These are phyloP conservation scores for Crioceris asparagi DNA, from an alignment of 2,888 invertebrate genomes.

Conservation along the genomic window DNA sequence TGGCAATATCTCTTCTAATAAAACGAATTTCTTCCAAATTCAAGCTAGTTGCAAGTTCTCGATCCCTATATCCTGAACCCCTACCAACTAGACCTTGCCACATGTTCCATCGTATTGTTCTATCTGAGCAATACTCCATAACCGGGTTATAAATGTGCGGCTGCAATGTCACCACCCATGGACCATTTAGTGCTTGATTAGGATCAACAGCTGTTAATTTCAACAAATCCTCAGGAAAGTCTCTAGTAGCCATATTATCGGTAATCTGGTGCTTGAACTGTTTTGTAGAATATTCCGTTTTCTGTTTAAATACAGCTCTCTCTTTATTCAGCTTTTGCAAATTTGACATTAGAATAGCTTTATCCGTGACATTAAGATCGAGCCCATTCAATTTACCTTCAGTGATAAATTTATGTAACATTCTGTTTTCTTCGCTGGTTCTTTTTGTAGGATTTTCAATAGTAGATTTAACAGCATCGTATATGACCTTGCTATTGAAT, in stretches of 20 bases:
- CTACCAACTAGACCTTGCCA: slow-evolving; percentile 72
- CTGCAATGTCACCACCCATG: slow-evolving; percentile 75
- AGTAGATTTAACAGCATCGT: slow-evolving; percentile 51
- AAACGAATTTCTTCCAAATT: slow-evolving; percentile 68
- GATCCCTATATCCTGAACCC: slow-evolving; percentile 55
- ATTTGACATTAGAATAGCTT: slow-evolving; percentile 44
- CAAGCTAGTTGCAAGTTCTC: slow-evolving; percentile 56
- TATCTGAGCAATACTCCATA: slow-evolving; percentile 75
- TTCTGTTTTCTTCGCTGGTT: slow-evolving; percentile 53
- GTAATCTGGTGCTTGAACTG: slow-evolving; percentile 56
- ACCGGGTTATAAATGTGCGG: slow-evolving; percentile 63
- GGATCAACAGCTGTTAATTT: slow-evolving; percentile 54
- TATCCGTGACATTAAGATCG: slow-evolving; percentile 47
- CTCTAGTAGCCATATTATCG: slow-evolving; percentile 54
- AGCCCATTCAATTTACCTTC: slow-evolving; percentile 80
- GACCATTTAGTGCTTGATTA: slow-evolving; percentile 53
- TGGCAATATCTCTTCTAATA: slow-evolving; percentile 58
- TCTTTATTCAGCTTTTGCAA: slow-evolving; percentile 46
- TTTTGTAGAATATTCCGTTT: slow-evolving; percentile 54
- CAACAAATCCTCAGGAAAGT: slow-evolving; percentile 62
- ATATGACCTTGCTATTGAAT: slow-evolving; percentile 60
- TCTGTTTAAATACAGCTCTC: slow-evolving; percentile 52
- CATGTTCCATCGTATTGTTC: slow-evolving; percentile 66
- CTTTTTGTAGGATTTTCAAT: slow-evolving; percentile 11
- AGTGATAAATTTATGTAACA: slow-evolving; percentile 65